Percentiles rank a stretch among this genome's conserved stretches.
These are phyloP conservation scores for Dinocampus coccinellae DNA, from an alignment of 2,888 invertebrate species.

Conservation along the genomic window DNA sequence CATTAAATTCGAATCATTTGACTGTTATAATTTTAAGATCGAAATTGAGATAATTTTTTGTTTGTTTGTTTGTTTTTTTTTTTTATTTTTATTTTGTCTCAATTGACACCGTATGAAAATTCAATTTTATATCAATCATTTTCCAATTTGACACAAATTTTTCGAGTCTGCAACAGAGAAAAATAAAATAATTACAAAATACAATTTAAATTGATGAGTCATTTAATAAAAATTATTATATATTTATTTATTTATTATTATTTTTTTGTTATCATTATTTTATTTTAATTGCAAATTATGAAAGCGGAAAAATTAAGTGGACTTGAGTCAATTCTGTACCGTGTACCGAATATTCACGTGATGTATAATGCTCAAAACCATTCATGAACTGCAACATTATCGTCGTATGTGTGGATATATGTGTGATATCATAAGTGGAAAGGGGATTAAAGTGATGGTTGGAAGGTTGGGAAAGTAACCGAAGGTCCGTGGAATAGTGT, in stretches of 20 bases:
- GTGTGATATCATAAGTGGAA: constrained; percentile 8
- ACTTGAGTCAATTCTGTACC: neutral
- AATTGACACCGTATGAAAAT: no score
- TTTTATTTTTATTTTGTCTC: no score
- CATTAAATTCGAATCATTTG: constrained; percentile 26
- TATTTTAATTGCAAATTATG: no score
- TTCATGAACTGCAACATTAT: neutral
- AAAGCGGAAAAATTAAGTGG: no score
- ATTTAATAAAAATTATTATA: neutral
- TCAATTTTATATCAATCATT: no score
- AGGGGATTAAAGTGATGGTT: neutral
- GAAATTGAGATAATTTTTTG: neutral
- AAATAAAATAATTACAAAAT: neutral
- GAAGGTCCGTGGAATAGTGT: constrained; percentile 34
- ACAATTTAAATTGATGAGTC: neutral
- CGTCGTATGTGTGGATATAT: neutral
- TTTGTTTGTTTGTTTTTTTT: no score
- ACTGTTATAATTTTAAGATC: neutral
- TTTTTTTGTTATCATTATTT: no score
- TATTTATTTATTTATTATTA: no score
- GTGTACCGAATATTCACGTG: neutral
- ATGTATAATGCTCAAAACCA: neutral
- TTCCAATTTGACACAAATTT: neutral
- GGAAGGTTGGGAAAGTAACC: constrained; percentile 6
- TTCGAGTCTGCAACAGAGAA: neutral